phyloP scores from a whole-genome alignment of 1,140 invertebrate genomes.

The Teleogryllus occipitalis region DNA sequence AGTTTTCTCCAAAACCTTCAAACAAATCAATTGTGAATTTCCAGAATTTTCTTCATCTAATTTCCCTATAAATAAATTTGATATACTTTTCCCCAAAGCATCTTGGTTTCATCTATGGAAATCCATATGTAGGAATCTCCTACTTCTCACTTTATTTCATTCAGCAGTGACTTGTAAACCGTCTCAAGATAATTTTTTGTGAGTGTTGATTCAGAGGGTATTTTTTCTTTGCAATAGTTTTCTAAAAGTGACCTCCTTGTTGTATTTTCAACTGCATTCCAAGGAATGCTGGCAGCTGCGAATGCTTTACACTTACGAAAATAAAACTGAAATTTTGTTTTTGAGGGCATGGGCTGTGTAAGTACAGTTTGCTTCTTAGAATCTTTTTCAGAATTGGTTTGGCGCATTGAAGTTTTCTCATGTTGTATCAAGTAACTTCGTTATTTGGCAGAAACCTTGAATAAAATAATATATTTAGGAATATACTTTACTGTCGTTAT shows the following conservation, averaged over 20 bases:
- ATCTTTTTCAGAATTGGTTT: background rate
- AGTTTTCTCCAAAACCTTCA: background rate
- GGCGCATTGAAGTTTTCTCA: too few relatives aligned
- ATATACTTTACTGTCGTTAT: too few relatives aligned
- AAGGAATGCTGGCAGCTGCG: background rate
- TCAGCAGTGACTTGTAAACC: background rate
- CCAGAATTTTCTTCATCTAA: background rate
- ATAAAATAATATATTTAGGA: too few relatives aligned
- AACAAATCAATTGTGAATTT: conserved; percentile 5
- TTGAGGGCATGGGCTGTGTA: conserved; percentile 3
- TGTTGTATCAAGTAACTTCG: too few relatives aligned
- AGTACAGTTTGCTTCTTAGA: background rate
- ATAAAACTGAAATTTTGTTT: background rate
- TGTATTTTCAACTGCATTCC: background rate
- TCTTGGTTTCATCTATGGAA: background rate
- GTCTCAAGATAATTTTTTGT: background rate
- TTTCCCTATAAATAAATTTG: background rate
- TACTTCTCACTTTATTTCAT: background rate
- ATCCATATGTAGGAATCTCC: background rate
- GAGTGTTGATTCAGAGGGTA: background rate
- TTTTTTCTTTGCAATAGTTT: background rate
- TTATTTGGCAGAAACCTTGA: too few relatives aligned
- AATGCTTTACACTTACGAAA: too few relatives aligned
- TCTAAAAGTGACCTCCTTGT: background rate
- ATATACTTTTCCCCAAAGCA: background rate